phyloP scores from a whole-genome alignment of 2,113 vertebrate species.

The Aythya baeri region DNA sequence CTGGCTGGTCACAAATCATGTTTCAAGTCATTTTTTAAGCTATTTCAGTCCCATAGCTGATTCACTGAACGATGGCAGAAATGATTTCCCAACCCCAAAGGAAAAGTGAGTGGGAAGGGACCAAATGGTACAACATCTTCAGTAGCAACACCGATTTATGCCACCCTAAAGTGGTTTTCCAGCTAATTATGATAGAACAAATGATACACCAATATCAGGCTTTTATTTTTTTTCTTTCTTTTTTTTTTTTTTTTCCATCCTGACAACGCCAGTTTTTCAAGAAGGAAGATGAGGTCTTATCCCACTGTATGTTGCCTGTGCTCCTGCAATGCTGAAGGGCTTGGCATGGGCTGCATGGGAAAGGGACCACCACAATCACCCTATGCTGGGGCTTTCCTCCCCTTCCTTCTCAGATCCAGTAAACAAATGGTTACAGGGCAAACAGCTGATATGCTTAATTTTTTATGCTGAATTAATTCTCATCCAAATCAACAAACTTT shows the following conservation, averaged over 20 bases:
- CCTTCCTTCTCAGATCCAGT: neutral
- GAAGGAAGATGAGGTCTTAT: neutral
- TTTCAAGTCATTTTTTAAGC: neutral
- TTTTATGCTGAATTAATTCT: neutral
- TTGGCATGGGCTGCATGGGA: fast-evolving
- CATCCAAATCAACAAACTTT: neutral
- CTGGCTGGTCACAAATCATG: neutral
- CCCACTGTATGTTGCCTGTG: neutral
- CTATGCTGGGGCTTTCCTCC: neutral
- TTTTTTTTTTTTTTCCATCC: neutral
- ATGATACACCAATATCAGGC: neutral
- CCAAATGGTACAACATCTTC: neutral
- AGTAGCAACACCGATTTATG: neutral
- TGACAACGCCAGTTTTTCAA: neutral
- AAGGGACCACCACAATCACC: neutral
- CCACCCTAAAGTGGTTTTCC: neutral
- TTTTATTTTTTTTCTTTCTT: neutral
- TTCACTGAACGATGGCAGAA: neutral
- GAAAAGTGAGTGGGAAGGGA: neutral
- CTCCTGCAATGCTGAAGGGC: neutral
- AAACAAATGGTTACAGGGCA: neutral
- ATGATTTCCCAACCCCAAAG: neutral
- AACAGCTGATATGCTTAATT: neutral
- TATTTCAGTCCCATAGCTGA: neutral
- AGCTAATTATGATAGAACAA: neutral